Evolutionary conservation across 2,888 invertebrate genomes (phyloP).

Genomic region (Caenorhabditis sp.): DNA sequence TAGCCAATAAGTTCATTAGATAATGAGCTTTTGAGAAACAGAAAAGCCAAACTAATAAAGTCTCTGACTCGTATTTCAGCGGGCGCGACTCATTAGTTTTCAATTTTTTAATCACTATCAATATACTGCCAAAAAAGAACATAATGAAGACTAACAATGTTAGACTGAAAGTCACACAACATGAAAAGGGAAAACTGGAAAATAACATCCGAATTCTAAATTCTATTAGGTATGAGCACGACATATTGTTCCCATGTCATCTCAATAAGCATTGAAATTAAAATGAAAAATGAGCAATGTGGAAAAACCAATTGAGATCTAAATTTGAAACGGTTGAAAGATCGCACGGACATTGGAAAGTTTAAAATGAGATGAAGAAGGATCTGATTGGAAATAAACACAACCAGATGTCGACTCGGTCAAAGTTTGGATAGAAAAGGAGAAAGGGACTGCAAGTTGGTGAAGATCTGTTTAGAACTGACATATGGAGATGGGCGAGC

Average conservation of each 20-base stretch:
- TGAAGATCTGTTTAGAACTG: constrained; percentile 43
- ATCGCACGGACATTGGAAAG: neutral
- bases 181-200: neutral
- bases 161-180: neutral
- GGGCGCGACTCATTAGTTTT: no score
- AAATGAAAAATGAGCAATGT: neutral
- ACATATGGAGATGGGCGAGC: constrained; percentile 36
- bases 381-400: constrained; percentile 61
- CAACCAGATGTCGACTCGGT: constrained; percentile 58
- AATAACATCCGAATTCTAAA: constrained; percentile 8
- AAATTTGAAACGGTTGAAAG: constrained; percentile 11
- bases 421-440: constrained; percentile 52
- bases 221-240: constrained; percentile 13
- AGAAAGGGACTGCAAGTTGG: constrained; percentile 15
- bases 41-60: neutral
- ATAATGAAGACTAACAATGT: neutral
- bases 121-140: no score
- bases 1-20: neutral
- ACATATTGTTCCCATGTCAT: neutral
- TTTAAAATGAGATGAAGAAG: constrained; percentile 59
- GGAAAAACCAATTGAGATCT: constrained; percentile 5
- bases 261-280: neutral
- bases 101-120: no score
- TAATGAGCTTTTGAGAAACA: neutral
- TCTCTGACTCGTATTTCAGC: neutral